These are phyloP conservation scores for Drosophila albomicans DNA, from an alignment of 1,140 invertebrate species.

Conservation along the genomic window DNA sequence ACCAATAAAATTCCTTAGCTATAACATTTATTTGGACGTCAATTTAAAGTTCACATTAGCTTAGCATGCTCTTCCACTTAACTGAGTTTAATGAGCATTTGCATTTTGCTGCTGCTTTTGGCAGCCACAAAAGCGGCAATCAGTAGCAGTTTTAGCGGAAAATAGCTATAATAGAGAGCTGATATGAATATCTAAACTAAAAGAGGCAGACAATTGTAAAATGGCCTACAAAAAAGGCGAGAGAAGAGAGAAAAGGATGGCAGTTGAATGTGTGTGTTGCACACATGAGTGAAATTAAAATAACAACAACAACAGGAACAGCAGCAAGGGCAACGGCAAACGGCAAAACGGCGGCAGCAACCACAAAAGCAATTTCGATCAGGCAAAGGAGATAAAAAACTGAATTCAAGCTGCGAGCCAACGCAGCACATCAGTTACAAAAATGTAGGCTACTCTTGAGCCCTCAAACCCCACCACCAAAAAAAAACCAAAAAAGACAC, in stretches of 20 bases:
- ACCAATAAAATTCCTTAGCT: too few relatives aligned
- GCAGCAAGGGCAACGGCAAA: too few relatives aligned
- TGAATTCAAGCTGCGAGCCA: slow-evolving; percentile 60
- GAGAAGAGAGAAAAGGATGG: slow-evolving; percentile 21
- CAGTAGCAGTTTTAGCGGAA: slow-evolving; percentile 81
- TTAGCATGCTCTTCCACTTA: not conserved
- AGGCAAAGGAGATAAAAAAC: slow-evolving; percentile 74
- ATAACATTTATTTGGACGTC: too few relatives aligned
- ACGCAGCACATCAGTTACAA: slow-evolving; percentile 79
- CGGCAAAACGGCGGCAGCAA: slow-evolving; percentile 40
- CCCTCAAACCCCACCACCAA: slow-evolving; percentile 19
- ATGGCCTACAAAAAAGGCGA: slow-evolving; percentile 57
- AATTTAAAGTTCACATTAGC: not conserved
- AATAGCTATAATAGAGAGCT: slow-evolving; percentile 80
- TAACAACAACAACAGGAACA: slow-evolving; percentile 56
- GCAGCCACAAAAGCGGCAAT: slow-evolving; percentile 74
- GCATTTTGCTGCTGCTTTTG: slow-evolving; percentile 14
- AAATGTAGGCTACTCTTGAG: slow-evolving; percentile 67
- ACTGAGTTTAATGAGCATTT: not conserved
- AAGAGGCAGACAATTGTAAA: slow-evolving; percentile 70
- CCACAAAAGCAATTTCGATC: slow-evolving; percentile 83
- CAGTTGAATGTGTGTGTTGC: slow-evolving; percentile 27
- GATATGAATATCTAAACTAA: slow-evolving; percentile 77
- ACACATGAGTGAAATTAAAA: slow-evolving; percentile 81
- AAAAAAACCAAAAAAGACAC: slow-evolving; percentile 28